Evolutionary conservation across 2,797 vertebrate species (phyloP), one percentile per base, ranked within the genome.

Genomic region (Anas flavirostris): DNA sequence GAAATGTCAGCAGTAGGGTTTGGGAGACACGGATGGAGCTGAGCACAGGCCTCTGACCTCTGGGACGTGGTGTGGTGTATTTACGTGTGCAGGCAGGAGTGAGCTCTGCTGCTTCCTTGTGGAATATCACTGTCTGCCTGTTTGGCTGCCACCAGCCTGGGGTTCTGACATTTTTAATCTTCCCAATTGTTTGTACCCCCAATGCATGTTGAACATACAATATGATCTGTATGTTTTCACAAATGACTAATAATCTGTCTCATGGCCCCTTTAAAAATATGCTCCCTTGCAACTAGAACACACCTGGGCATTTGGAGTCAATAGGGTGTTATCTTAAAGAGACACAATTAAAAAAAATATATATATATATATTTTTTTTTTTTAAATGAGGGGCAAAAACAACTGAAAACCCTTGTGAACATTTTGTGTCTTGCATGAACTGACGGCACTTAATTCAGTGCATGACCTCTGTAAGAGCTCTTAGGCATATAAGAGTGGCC

Each of bases 401-500:
- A 63, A 41, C 19, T 39, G 9, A 22, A 64, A 64, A 64, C 28
- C 6, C 62, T 43, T 19, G 41, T 56, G 55, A 48, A 23, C 3
- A 3, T 75, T 79, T 87, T 12, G 2, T 85, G 26, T 86, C 33
- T 85, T 22, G 31, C 39, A n/a, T 35, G 56, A 31, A 53, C 37
- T 43, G 56, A 56, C 48, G 22, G 26, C 60, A 56, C 55, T 83
- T 88, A 77, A 84, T 86, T 91, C 31, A 23, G 76, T 52, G 29
- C 80, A 25, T 78, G 90, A 94, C 21, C 70, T 62, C 74, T 58
- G 56, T 89, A 69, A 90, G 88, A 43, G 86, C 58, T 95, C 82
- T 91, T 91, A 91, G 91, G 70, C 52, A 0, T 64, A 48, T 88
- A 94, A 91, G 69, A 92, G 72, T 55, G 67, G 75, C 79, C 88